A percentile compares a stretch with the other conserved stretches of the same genome.
phyloP scores from a whole-genome alignment of 2,888 invertebrate species.

The Drosophila anceps region DNA sequence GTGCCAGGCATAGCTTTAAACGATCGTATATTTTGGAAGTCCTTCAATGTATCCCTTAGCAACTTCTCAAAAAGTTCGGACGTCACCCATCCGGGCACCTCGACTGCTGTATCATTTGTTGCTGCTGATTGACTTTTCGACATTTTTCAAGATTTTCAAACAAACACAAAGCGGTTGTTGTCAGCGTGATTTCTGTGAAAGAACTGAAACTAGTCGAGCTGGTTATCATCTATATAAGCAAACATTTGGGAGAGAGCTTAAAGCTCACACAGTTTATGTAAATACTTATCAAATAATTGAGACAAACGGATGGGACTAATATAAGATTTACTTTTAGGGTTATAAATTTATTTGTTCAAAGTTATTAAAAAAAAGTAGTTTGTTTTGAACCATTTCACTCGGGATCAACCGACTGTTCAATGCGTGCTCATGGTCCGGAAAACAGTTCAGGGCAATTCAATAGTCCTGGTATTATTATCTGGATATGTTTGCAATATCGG shows the following conservation, averaged over 20 bases:
- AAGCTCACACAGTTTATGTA: conserved; percentile 15
- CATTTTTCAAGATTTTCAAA: conserved; percentile 5
- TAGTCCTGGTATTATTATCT: too few species aligned
- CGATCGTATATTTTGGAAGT: conserved; percentile 48
- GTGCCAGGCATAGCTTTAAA: conserved; percentile 66
- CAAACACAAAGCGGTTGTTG: not conserved
- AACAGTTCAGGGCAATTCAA: too few species aligned
- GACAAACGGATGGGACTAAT: not conserved
- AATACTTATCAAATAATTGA: not conserved
- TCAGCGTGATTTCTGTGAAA: not conserved
- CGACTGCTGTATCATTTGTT: not conserved
- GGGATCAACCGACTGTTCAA: too few species aligned
- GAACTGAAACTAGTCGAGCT: not conserved
- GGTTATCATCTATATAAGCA: conserved; percentile 7
- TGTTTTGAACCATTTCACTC: too few species aligned
- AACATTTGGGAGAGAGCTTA: not conserved
- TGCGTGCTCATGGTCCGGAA: too few species aligned
- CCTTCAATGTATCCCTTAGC: conserved; percentile 46
- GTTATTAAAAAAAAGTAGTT: too few species aligned
- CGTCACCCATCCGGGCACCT: conserved; percentile 64
- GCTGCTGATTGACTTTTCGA: conserved; percentile 4
- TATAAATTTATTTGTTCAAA: not conserved
- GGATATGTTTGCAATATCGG: too few species aligned
- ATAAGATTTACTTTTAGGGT: not conserved
- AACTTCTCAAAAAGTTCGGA: conserved; percentile 59